phyloP scores from a whole-genome alignment of 2,888 invertebrate genomes.

The Zootermopsis nevadensis region DNA sequence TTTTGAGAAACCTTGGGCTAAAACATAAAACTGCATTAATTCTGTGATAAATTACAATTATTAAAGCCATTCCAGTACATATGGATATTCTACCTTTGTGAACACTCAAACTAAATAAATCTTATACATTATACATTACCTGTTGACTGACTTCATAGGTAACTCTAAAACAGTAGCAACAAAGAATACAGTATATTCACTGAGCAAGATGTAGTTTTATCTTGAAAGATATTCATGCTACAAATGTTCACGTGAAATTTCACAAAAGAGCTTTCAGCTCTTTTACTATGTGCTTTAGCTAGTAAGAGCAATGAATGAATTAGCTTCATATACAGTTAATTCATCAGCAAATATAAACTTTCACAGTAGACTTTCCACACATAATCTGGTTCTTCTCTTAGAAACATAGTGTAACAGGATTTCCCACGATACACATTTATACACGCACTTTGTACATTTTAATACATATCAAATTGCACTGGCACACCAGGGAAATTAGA shows the following conservation, averaged over 20 bases:
- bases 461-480: conserved; percentile 32
- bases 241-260: not conserved
- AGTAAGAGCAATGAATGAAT: not conserved
- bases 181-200: not conserved
- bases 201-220: not conserved
- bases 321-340: not conserved
- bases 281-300: not conserved
- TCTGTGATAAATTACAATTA: not conserved
- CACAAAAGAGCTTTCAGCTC: conserved; percentile 1
- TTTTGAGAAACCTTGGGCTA: not conserved
- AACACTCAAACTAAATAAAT: not conserved
- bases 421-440: not conserved
- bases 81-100: not conserved
- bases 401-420: not conserved
- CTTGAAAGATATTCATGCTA: not conserved
- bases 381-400: not conserved
- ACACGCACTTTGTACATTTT: conserved; percentile 22
- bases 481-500: conserved; percentile 4
- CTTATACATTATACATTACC: conserved; percentile 1
- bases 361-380: not conserved
- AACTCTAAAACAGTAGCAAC: not conserved
- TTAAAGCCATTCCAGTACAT: not conserved
- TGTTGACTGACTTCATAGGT: not conserved
- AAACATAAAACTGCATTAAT: not conserved
- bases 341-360: conserved; percentile 4